Evolutionary conservation across 1,140 invertebrate species (phyloP), one percentile per base, ranked within the genome.

Genomic region (Oryctes rhinoceros): DNA sequence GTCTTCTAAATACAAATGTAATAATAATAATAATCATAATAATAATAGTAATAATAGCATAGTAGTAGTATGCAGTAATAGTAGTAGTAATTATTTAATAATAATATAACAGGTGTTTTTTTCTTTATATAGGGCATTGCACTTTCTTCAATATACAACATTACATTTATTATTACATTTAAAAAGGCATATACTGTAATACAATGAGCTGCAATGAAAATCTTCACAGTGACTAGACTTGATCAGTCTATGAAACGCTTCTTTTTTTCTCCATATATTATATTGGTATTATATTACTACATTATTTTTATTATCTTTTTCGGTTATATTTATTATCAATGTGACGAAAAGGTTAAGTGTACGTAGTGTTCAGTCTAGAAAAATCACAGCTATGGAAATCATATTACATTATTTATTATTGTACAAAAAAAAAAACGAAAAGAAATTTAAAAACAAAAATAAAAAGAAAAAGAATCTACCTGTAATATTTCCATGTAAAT

Each of bases 301-400:
- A 71, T 59, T 18, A 59, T 59, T 39, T 39, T 39, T 39, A 39
- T 39, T 39, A 39, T 39, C 39, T 59, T 11, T 59, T 37, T 71
- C 65, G 65, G 65, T 20, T 71, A 30, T 71, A 71, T 71, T 35
- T 24, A 71, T 30, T 24, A 30, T 39, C 39, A 39, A 39, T 71
- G 65, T 71, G 65, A 59, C 53, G 18, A 59, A 71, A 44, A 44
- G 75, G 59, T 53, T 67, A 78, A 59, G 48, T 53, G 53, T 75
- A 79, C 78, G 18, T 71, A 78, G 79, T 80, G 79, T 75, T 85
- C 84, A 85, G 84, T 85, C 84, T 85, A 85, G 81, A 84, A 84
- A 84, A 85, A 71, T 85, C 84, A 85, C 84, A 85, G 84, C 84
- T 85, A 85, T 84, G 84, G 83, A 83, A 79, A 81, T 74, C 65